phyloP scores from a whole-genome alignment of 2,797 vertebrate genomes.

The Craterocephalus amniculus region DNA sequence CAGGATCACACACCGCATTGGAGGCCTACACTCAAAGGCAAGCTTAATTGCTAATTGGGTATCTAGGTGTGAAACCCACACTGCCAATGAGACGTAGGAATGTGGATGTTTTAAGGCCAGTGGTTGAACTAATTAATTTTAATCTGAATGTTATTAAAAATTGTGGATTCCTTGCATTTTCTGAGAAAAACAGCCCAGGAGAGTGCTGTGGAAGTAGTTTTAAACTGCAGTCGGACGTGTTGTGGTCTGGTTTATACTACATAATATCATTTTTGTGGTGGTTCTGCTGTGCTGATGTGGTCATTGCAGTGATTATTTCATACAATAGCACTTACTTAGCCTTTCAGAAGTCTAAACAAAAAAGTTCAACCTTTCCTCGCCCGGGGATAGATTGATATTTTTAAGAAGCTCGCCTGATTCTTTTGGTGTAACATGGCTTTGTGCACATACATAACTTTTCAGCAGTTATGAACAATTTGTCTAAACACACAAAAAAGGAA shows the following conservation, averaged over 20 bases:
- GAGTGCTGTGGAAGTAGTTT: conserved; percentile 65
- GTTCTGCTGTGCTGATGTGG: conserved; percentile 37
- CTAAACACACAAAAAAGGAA: not conserved
- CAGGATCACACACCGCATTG: conserved; percentile 79
- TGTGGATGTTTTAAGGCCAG: conserved; percentile 83
- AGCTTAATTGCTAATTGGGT: conserved; percentile 87
- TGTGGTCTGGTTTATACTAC: conserved; percentile 50
- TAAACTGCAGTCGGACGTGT: conserved; percentile 54
- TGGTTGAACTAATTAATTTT: conserved; percentile 83
- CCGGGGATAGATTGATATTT: not conserved
- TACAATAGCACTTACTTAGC: not conserved
- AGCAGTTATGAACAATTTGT: not conserved
- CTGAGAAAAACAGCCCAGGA: conserved; percentile 51
- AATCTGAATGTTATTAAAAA: conserved; percentile 83
- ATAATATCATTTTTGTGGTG: conserved; percentile 41
- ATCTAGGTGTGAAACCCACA: conserved; percentile 83
- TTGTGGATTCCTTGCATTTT: conserved; percentile 74
- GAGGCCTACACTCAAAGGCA: conserved; percentile 85
- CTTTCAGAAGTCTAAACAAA: not conserved
- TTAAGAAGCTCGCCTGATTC: not conserved
- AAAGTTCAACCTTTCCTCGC: not conserved
- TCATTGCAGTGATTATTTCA: conserved; percentile 35
- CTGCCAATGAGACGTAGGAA: conserved; percentile 76
- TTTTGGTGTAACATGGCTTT: conserved; percentile 8
- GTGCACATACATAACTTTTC: not conserved